These are phyloP conservation scores for Orchesella cincta DNA, from an alignment of 1,140 invertebrate genomes.

Conservation along the genomic window DNA sequence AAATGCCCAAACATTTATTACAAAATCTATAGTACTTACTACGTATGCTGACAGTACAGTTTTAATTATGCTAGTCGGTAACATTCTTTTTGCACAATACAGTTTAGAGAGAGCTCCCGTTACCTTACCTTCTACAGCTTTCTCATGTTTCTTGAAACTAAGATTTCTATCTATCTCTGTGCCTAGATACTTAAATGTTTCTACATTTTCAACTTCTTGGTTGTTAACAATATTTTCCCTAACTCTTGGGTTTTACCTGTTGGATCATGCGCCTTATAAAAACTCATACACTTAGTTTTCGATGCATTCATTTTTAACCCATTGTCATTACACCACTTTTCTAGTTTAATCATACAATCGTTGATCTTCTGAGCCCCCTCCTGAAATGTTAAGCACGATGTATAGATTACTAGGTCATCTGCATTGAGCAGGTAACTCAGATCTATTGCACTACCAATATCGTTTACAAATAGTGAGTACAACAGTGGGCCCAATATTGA, in stretches of 20 bases:
- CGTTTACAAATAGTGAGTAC: conserved; percentile 50
- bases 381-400: background rate
- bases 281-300: conserved; percentile 31
- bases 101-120: background rate
- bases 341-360: background rate
- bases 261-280: conserved; percentile 13
- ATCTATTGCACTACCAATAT: conserved; percentile 40
- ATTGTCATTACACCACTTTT: conserved; percentile 6
- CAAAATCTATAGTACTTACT: background rate
- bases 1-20: background rate
- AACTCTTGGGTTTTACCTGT: background rate
- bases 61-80: background rate
- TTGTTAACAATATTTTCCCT: background rate
- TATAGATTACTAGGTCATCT: conserved; percentile 51
- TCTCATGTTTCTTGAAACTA: background rate
- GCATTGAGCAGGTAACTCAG: conserved; percentile 47
- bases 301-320: conserved; percentile 8
- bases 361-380: background rate
- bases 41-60: background rate
- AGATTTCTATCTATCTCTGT: background rate
- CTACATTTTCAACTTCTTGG: conserved; percentile 4
- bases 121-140: background rate
- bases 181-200: conserved; percentile 17
- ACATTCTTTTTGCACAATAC: background rate
- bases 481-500: conserved; percentile 51